Percentiles rank a stretch among this genome's conserved stretches.
phyloP scores from a whole-genome alignment of 2,113 vertebrate genomes.

The Turdus rufiventris region DNA sequence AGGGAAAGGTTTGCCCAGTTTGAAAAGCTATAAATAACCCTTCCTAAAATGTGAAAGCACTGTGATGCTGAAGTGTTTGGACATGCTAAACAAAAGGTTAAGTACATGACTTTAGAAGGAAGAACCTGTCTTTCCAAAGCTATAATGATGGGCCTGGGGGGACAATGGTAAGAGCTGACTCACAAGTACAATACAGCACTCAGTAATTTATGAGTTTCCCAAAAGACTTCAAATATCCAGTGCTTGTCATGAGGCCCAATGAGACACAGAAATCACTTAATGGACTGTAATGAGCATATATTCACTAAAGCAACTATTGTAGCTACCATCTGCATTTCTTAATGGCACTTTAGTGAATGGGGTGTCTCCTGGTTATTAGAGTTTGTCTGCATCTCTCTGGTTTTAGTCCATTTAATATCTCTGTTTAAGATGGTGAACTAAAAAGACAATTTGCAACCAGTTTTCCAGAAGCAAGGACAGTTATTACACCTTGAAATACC shows the following conservation, averaged over 20 bases:
- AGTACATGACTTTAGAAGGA: background rate
- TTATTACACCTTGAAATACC: background rate
- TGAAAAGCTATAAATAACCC: background rate
- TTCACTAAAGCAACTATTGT: background rate
- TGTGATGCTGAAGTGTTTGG: background rate
- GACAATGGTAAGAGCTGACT: background rate
- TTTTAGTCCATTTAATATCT: background rate
- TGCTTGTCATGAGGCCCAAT: background rate
- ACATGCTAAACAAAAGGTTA: background rate
- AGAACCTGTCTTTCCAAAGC: background rate
- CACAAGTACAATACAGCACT: background rate
- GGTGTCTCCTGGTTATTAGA: background rate
- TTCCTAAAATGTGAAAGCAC: background rate
- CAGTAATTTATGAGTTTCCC: background rate
- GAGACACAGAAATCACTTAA: slow-evolving; percentile 22
- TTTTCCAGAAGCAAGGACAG: slow-evolving; percentile 10
- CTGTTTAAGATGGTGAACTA: slow-evolving; percentile 8
- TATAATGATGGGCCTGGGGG: background rate
- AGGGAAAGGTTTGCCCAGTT: background rate
- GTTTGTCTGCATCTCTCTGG: background rate
- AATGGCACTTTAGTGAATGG: background rate
- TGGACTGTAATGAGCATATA: background rate
- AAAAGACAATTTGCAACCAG: slow-evolving; percentile 9
- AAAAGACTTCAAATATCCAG: background rate
- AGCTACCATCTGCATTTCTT: background rate